Evolutionary conservation across 1,140 invertebrate species (phyloP).

Genomic region (Heliothis subflexa): DNA sequence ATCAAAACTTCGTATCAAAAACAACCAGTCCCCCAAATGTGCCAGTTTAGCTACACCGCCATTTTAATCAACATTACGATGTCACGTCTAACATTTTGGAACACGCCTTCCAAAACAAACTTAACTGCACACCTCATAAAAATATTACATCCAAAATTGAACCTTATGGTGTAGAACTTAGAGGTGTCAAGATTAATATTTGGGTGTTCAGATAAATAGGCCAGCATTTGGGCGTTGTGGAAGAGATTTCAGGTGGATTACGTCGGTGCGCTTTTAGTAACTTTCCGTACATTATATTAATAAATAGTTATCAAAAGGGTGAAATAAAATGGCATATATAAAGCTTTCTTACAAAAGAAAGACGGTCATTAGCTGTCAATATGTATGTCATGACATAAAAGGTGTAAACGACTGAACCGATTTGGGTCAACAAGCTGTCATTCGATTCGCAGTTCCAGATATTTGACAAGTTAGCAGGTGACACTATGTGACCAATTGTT

Average conservation of each 20-base stretch:
- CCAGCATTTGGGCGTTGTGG: conserved; percentile 20
- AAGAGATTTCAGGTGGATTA: conserved; percentile 35
- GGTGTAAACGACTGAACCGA: background rate
- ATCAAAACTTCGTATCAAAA: conserved; percentile 15
- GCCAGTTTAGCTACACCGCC: conserved; percentile 2
- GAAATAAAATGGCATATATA: background rate
- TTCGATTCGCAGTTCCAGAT: background rate
- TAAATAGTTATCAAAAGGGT: background rate
- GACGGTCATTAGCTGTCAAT: background rate
- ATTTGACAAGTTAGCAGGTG: background rate
- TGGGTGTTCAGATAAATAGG: background rate
- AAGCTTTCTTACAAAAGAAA: background rate
- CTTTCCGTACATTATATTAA: background rate
- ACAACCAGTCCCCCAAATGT: background rate
- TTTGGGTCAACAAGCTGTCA: conserved; percentile 14
- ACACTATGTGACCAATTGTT: background rate
- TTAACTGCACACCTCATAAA: background rate
- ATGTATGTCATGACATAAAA: background rate
- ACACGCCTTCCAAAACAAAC: conserved; percentile 14
- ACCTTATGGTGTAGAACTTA: background rate
- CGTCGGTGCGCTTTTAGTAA: conserved; percentile 6
- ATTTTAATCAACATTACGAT: conserved; percentile 36
- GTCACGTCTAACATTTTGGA: conserved; percentile 19
- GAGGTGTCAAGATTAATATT: background rate
- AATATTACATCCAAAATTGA: background rate